Conservation (phyloP, 2,888 invertebrate genomes). For the Leptopilina drosophilae region DNA sequence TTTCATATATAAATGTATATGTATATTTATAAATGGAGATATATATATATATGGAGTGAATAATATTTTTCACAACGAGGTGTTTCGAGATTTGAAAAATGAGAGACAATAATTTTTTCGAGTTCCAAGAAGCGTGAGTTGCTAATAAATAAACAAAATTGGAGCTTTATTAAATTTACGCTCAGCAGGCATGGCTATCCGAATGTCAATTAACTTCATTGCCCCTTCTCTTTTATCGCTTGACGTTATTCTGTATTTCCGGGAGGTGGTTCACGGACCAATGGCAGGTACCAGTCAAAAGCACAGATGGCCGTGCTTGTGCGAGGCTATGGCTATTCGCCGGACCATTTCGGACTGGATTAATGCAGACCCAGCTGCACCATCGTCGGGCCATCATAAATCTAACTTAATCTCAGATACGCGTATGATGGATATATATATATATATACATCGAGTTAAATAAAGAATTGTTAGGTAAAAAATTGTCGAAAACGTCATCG, state of each 20-base stretch:
- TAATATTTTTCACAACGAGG: neutral
- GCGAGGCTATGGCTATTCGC: slow-evolving; percentile 59
- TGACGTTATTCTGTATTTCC: slow-evolving; percentile 55
- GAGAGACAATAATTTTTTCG: slow-evolving; percentile 38
- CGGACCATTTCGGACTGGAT: slow-evolving; percentile 66
- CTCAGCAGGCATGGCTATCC: slow-evolving; percentile 40
- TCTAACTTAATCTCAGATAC: slow-evolving; percentile 69
- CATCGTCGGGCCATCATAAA: slow-evolving; percentile 64
- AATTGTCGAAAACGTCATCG: neutral
- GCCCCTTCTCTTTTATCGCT: slow-evolving; percentile 53
- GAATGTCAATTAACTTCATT: slow-evolving; percentile 57
- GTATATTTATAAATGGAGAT: too few relatives aligned
- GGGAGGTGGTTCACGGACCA: slow-evolving; percentile 48
- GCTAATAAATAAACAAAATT: slow-evolving; percentile 8
- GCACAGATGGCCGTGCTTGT: slow-evolving; percentile 57
- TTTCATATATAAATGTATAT: too few relatives aligned
- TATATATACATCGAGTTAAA: slow-evolving; percentile 47
- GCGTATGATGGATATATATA: slow-evolving; percentile 55
- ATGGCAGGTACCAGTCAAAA: slow-evolving; percentile 57
- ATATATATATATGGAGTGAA: neutral
- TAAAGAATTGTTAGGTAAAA: slow-evolving; percentile 42
- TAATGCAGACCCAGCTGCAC: slow-evolving; percentile 70
- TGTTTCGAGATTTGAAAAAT: neutral
- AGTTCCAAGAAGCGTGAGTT: neutral
- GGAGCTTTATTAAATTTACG: slow-evolving; percentile 45